These are phyloP conservation scores for Homarus gammarus DNA, from an alignment of 2,888 invertebrate genomes.

Conservation along the genomic window DNA sequence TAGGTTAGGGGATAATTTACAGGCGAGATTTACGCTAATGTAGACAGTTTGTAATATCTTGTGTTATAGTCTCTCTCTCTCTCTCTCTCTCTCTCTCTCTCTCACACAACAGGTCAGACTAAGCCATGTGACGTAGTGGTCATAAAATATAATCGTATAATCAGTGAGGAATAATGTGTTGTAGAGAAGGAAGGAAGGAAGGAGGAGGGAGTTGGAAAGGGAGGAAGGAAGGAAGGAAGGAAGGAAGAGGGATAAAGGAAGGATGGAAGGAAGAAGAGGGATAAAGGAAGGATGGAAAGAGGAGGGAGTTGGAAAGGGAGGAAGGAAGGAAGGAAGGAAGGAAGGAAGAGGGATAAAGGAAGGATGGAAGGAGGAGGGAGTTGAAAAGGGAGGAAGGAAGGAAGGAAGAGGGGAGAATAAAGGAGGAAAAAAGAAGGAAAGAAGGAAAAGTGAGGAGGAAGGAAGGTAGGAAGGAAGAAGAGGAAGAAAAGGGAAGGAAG, in stretches of 20 bases:
- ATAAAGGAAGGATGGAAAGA: neutral
- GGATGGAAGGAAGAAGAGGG: neutral
- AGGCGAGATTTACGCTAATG: too few relatives aligned
- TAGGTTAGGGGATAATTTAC: too few relatives aligned
- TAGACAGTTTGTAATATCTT: too few relatives aligned
- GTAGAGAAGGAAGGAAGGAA: neutral
- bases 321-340: neutral
- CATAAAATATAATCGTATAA: too few relatives aligned
- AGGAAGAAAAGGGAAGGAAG: neutral
- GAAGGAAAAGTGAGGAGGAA: neutral
- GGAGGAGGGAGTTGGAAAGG: neutral
- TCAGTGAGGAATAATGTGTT: too few relatives aligned
- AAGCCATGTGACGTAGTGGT: too few relatives aligned
- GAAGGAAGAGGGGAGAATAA: neutral
- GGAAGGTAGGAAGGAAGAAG: neutral
- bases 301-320: too few relatives aligned
- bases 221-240: neutral
- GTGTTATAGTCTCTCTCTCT: too few relatives aligned
- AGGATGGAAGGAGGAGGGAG: slow-evolving; percentile 8
- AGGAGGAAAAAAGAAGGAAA: neutral
- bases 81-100: too few relatives aligned
- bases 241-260: neutral
- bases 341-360: neutral
- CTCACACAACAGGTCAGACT: too few relatives aligned
- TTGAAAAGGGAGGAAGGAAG: neutral